A percentile compares a stretch with the other conserved stretches of the same genome.
These are phyloP conservation scores for Dolichomitus sp. DNA, from an alignment of 2,888 invertebrate genomes.

Conservation along the genomic window DNA sequence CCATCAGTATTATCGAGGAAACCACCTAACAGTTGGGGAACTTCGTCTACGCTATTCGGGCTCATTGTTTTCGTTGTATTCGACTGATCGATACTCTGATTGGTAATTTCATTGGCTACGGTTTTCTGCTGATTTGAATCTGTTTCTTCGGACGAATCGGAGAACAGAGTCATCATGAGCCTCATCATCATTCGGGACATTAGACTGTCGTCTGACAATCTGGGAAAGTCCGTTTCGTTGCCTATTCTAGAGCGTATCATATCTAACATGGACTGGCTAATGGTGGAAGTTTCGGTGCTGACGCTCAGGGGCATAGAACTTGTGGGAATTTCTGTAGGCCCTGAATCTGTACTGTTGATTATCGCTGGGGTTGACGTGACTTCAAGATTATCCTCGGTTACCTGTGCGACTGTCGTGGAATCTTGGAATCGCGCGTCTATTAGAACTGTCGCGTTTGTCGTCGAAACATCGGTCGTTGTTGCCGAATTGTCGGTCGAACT, in stretches of 20 bases:
- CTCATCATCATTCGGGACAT: slow-evolving; percentile 68
- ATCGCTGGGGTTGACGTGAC: slow-evolving; percentile 49
- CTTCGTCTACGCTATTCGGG: slow-evolving; percentile 58
- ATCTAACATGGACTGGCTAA: slow-evolving; percentile 38
- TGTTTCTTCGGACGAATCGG: slow-evolving; percentile 34
- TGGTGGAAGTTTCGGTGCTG: slow-evolving; percentile 50
- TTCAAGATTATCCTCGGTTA: slow-evolving; percentile 56
- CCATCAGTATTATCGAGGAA: slow-evolving; percentile 75
- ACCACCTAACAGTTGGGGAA: slow-evolving; percentile 73
- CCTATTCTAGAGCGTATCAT: slow-evolving; percentile 49
- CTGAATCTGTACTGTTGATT: slow-evolving; percentile 56
- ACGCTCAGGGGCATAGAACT: slow-evolving; percentile 28
- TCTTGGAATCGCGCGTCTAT: slow-evolving; percentile 62
- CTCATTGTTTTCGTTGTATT: slow-evolving; percentile 23
- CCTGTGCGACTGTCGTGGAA: slow-evolving; percentile 60
- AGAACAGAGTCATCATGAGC: slow-evolving; percentile 63
- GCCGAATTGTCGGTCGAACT: slow-evolving; percentile 25
- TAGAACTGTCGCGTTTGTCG: slow-evolving; percentile 60
- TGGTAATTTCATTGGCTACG: slow-evolving; percentile 18
- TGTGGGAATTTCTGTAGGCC: slow-evolving; percentile 55
- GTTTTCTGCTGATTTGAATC: background rate
- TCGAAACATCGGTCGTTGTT: slow-evolving; percentile 43
- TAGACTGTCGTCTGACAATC: slow-evolving; percentile 54
- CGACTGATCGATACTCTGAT: slow-evolving; percentile 20
- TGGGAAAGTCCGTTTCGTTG: slow-evolving; percentile 48